These are phyloP conservation scores for Holacanthus passer DNA, from an alignment of 2,113 vertebrate genomes.

Conservation along the genomic window DNA sequence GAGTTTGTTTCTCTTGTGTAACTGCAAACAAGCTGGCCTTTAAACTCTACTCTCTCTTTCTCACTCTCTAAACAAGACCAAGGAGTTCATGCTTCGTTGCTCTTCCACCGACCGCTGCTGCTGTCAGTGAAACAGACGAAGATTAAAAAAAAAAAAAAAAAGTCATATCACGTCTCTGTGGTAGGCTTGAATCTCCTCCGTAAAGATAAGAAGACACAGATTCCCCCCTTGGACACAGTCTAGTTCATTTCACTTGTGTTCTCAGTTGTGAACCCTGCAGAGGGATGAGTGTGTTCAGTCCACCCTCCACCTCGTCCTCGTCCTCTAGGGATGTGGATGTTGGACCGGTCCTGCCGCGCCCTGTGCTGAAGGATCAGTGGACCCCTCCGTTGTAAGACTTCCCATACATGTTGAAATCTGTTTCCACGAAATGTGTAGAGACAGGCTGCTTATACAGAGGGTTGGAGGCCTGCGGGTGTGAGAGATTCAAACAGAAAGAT, in stretches of 20 bases:
- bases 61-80: constrained; percentile 16
- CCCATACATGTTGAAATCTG: constrained; percentile 90
- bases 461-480: constrained; percentile 89
- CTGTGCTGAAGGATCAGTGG: constrained; percentile 85
- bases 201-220: constrained; percentile 40
- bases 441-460: constrained; percentile 95
- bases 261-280: constrained; percentile 6
- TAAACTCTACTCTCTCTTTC: constrained; percentile 29
- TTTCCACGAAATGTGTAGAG: constrained; percentile 89
- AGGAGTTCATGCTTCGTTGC: constrained; percentile 1
- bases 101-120: background rate
- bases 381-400: constrained; percentile 93
- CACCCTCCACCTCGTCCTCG: background rate
- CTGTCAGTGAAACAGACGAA: background rate
- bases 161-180: constrained; percentile 17
- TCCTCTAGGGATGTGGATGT: constrained; percentile 43
- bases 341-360: constrained; percentile 83
- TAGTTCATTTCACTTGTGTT: constrained; percentile 20
- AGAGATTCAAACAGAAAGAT: background rate
- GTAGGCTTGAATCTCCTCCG: constrained; percentile 5
- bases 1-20: constrained; percentile 1
- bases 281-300: constrained; percentile 22
- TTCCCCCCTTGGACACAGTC: constrained; percentile 18
- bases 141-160: background rate
- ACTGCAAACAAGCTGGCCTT: constrained; percentile 6